phyloP scores from a whole-genome alignment of 2,797 vertebrate genomes.

The Hephaestus fuliginosus region DNA sequence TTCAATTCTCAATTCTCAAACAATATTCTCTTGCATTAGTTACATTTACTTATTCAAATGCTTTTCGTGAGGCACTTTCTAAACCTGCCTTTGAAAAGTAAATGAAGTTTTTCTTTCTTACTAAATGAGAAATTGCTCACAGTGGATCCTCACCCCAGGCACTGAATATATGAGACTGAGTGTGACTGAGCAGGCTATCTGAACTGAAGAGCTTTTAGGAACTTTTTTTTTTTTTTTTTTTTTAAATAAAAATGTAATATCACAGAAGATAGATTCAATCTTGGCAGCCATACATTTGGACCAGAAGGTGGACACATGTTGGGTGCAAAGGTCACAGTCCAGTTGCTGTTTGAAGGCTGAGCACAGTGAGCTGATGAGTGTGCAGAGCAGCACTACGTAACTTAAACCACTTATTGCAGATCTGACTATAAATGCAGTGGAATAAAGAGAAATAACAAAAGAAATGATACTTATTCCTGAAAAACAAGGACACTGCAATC shows the following conservation, averaged over 20 bases:
- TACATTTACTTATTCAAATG: no score
- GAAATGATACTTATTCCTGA: background rate
- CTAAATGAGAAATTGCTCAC: no score
- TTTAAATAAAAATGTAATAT: background rate
- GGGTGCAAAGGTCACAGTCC: background rate
- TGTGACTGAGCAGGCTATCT: no score
- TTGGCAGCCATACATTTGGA: background rate
- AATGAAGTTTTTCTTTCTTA: no score
- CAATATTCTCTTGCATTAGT: no score
- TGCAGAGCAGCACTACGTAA: background rate
- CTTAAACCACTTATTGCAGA: slow-evolving; percentile 3
- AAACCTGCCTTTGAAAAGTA: no score
- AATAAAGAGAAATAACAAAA: background rate
- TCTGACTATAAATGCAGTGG: background rate
- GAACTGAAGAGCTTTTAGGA: background rate
- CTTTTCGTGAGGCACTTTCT: no score
- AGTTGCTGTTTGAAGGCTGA: slow-evolving; percentile 4
- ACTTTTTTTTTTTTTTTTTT: background rate
- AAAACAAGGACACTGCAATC: background rate
- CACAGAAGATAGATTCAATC: background rate
- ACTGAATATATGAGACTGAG: no score
- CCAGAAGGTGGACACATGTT: background rate
- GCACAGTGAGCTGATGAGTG: background rate
- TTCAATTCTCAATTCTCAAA: no score
- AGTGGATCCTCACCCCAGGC: no score